Evolutionary conservation across 2,888 invertebrate species (phyloP).

Genomic region (Lepidonotus clava): DNA sequence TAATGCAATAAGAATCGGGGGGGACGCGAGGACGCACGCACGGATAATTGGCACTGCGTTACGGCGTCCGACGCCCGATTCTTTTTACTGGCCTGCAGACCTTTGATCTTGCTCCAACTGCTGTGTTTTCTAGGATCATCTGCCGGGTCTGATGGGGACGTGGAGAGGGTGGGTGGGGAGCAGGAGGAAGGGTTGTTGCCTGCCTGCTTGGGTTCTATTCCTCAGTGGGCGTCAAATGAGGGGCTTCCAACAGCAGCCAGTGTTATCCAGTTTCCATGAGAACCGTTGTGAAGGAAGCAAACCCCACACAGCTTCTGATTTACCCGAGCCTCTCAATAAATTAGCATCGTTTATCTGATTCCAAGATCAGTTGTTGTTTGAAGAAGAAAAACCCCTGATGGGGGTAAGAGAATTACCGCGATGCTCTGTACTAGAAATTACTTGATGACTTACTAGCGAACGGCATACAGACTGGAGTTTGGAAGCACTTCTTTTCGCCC

Average conservation of each 20-base stretch:
- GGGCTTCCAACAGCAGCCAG: background rate
- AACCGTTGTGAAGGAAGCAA: background rate
- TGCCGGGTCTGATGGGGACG: slow-evolving; percentile 4
- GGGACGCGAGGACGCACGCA: background rate
- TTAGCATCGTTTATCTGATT: slow-evolving; percentile 17
- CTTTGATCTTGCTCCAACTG: slow-evolving; percentile 15
- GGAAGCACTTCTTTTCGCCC: too few species aligned
- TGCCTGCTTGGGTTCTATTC: background rate
- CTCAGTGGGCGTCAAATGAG: background rate
- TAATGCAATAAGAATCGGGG: slow-evolving; percentile 43
- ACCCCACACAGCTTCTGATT: background rate
- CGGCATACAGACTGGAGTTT: too few species aligned
- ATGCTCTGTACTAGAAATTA: background rate
- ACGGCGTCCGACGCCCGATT: background rate
- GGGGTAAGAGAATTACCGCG: slow-evolving; percentile 20
- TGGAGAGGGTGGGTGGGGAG: background rate
- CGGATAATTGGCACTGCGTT: slow-evolving; percentile 6
- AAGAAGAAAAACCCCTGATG: background rate
- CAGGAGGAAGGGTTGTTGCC: background rate
- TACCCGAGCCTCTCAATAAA: slow-evolving; percentile 30
- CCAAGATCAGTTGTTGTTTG: slow-evolving; percentile 13
- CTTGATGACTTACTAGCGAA: slow-evolving; percentile 2
- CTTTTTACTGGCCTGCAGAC: background rate
- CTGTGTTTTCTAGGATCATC: slow-evolving; percentile 41
- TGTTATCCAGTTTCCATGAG: slow-evolving; percentile 34